A percentile compares a stretch with the other conserved stretches of the same genome.
phyloP scores from a whole-genome alignment of 2,888 invertebrate species.

The Orchesella flavescens region DNA sequence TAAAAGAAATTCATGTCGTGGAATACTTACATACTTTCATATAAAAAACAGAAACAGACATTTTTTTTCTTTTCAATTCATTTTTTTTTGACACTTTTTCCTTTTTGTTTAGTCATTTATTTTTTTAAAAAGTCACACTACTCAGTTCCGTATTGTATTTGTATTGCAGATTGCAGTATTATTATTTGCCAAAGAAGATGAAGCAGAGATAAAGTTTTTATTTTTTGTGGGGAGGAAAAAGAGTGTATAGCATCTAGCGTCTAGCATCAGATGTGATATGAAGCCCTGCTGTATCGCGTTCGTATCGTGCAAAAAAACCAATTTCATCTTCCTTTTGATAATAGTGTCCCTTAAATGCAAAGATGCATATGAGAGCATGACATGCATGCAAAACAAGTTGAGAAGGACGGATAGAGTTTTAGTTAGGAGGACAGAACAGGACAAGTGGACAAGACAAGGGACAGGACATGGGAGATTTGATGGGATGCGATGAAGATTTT shows the following conservation, averaged over 20 bases:
- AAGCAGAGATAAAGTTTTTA: not conserved
- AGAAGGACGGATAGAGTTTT: not conserved
- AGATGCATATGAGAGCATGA: constrained; percentile 51
- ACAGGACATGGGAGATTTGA: too few relatives aligned
- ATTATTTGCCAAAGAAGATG: not conserved
- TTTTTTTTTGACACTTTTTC: too few relatives aligned
- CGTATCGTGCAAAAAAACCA: constrained; percentile 25
- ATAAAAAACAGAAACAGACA: too few relatives aligned
- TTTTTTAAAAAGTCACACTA: too few relatives aligned
- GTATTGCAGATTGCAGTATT: too few relatives aligned
- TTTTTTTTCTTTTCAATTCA: too few relatives aligned
- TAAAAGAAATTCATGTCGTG: too few relatives aligned
- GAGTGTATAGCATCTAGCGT: too few relatives aligned
- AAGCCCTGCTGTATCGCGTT: not conserved
- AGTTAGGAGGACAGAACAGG: constrained; percentile 18
- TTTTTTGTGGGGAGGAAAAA: not conserved
- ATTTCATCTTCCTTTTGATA: constrained; percentile 26
- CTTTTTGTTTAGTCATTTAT: too few relatives aligned
- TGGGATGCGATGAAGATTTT: too few relatives aligned
- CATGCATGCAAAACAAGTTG: constrained; percentile 40
- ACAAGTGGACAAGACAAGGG: constrained; percentile 15
- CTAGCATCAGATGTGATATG: not conserved
- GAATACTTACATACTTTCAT: too few relatives aligned
- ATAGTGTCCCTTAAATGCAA: constrained; percentile 58
- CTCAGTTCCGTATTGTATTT: too few relatives aligned